Evolutionary conservation across 53 echinoderm and acorn worm species (phyloP).

Genomic region (Arbacia lixula): DNA sequence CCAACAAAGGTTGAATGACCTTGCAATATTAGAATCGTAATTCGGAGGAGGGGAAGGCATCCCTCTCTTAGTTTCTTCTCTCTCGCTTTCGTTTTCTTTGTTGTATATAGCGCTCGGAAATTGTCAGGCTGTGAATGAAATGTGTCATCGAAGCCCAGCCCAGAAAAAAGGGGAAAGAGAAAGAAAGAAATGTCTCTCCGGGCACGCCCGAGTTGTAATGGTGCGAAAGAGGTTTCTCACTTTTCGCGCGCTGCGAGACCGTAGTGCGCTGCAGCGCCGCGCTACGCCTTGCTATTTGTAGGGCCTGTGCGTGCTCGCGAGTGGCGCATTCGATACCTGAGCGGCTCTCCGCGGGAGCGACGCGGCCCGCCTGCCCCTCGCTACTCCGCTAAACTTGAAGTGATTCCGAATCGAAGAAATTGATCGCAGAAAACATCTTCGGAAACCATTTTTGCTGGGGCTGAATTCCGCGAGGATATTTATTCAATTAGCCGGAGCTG

Average conservation of each 20-base stretch:
- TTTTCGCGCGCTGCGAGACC: slow-evolving; percentile 50
- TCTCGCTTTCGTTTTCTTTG: not conserved
- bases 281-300: slow-evolving; percentile 59
- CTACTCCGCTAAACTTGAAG: slow-evolving; percentile 53
- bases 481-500: slow-evolving; percentile 45
- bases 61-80: not conserved
- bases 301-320: slow-evolving; percentile 54
- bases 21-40: too few relatives aligned
- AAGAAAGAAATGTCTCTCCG: slow-evolving; percentile 15
- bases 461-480: slow-evolving; percentile 51
- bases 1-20: slow-evolving; percentile 25
- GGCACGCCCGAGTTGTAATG: slow-evolving; percentile 57
- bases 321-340: slow-evolving; percentile 48
- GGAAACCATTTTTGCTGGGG: slow-evolving; percentile 52
- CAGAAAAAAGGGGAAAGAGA: slow-evolving; percentile 1
- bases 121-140: slow-evolving; percentile 45
- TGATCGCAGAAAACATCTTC: slow-evolving; percentile 61
- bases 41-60: not conserved
- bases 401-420: slow-evolving; percentile 56
- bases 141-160: slow-evolving; percentile 48
- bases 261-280: slow-evolving; percentile 6
- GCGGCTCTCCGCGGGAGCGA: slow-evolving; percentile 33
- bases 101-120: not conserved
- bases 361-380: slow-evolving; percentile 36
- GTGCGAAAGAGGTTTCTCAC: slow-evolving; percentile 46